Base-by-base conservation (phyloP, 2,888 invertebrate species). In the Catonia carolina region DNA sequence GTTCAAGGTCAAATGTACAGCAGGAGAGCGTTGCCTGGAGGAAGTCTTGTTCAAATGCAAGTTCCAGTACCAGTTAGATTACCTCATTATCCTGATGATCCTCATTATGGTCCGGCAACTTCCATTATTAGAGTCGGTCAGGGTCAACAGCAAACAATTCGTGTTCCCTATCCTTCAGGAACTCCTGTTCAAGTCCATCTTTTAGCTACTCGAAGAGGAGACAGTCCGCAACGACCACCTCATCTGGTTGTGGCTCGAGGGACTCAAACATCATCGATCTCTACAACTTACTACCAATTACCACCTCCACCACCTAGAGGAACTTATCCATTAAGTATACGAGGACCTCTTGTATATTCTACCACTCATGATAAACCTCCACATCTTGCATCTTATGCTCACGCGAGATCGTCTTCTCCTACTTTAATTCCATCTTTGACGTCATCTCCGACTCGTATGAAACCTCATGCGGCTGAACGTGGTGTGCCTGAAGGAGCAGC, bases 401-500 rank as follows among this genome's bases (percentile, higher is more conserved):
- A 56, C 55, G 48, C 51, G n/a, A 41, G 56, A 7, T 37, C 36
- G 7, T 54, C 58, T 10, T 59, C 62, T 1, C 63, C 65, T 5
- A 59, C 60, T 31, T 18, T 35, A 3, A 58, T 58, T 12, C 58
- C 50, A 10, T 58, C 54, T 3, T 20, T 55, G 1, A 60, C 60
- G 12, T 55, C 57, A 12, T 81, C 81, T 0, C 80, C 82, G 12
- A 78, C 74, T 18, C 73, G 75, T 64, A 68, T 71, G 35, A 67
- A 72, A 53, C 71, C 72, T 55, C 74, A 62, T 15, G 53, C 18
- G 5, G 72, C 17, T 58, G 85, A 85, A 67, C 76, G 86, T 22
- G 85, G 85, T 1, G 84, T 82, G 2, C 86, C 89, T 1, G 86
- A 86, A 69, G 86, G 86, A 8, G 83, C 86, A 1, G 83, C 86